These are phyloP conservation scores for Bryconaethiops microstoma DNA, from an alignment of 2,797 vertebrate genomes.

Conservation along the genomic window DNA sequence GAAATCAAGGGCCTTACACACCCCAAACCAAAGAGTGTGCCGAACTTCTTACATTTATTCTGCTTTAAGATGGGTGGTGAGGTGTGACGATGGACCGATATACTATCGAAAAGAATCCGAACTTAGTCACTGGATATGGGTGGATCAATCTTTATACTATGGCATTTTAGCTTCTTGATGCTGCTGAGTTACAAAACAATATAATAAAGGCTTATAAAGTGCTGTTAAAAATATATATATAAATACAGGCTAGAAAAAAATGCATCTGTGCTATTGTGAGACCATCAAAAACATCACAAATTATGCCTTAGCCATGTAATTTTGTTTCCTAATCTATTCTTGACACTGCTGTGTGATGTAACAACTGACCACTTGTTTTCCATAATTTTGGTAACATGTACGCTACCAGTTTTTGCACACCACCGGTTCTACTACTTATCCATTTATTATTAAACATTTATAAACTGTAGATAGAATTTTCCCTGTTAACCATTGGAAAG, in stretches of 20 bases:
- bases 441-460: no score
- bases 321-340: no score
- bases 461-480: no score
- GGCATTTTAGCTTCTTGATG: background rate
- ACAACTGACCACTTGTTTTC: background rate
- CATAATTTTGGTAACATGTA: background rate
- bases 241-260: no score
- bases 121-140: background rate
- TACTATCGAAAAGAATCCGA: background rate
- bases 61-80: slow-evolving; percentile 9
- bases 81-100: background rate
- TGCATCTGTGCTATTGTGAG: no score
- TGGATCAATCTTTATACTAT: background rate
- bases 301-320: no score
- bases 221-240: no score
- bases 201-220: no score
- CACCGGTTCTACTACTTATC: no score
- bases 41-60: slow-evolving; percentile 9
- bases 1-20: slow-evolving; percentile 34
- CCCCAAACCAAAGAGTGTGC: background rate
- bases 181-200: background rate
- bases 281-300: no score
- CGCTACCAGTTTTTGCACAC: no score
- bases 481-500: no score
- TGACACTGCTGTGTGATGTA: background rate